These are phyloP conservation scores for Luidia sarsii DNA, from an alignment of 53 echinoderm and acorn worm genomes.

Conservation along the genomic window DNA sequence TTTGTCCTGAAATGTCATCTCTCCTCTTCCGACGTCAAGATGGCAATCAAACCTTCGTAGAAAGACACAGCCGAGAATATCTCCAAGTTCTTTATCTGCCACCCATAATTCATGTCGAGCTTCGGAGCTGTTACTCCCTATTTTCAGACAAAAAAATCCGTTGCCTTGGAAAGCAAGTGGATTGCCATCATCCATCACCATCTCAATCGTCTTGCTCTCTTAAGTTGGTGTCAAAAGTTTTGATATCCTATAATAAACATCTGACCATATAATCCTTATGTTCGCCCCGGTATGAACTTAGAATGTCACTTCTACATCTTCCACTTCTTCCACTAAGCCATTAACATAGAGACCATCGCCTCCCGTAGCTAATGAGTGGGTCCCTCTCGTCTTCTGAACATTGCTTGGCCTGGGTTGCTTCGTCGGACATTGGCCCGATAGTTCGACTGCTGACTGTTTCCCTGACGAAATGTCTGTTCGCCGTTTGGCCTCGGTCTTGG, in stretches of 20 bases:
- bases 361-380: not conserved
- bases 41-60: not conserved
- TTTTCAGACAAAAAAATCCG: not conserved
- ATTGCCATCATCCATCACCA: slow-evolving; percentile 9
- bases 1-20: not conserved
- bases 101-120: not conserved
- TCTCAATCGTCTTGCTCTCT: not conserved
- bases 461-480: not conserved
- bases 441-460: slow-evolving; percentile 22
- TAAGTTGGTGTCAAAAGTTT: not conserved
- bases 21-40: slow-evolving; percentile 1
- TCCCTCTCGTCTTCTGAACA: not conserved
- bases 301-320: not conserved
- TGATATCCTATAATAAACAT: slow-evolving; percentile 13
- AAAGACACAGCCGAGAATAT: slow-evolving; percentile 21
- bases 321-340: not conserved
- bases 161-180: not conserved
- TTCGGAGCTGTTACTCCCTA: not conserved
- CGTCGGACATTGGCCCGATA: not conserved
- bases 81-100: slow-evolving; percentile 4
- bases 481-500: not conserved
- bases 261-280: not conserved
- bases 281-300: slow-evolving; percentile 8
- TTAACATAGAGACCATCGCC: not conserved
- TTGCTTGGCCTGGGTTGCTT: not conserved